Conservation (phyloP, 2,113 vertebrate genomes). For the Aptenodytes patagonicus region DNA sequence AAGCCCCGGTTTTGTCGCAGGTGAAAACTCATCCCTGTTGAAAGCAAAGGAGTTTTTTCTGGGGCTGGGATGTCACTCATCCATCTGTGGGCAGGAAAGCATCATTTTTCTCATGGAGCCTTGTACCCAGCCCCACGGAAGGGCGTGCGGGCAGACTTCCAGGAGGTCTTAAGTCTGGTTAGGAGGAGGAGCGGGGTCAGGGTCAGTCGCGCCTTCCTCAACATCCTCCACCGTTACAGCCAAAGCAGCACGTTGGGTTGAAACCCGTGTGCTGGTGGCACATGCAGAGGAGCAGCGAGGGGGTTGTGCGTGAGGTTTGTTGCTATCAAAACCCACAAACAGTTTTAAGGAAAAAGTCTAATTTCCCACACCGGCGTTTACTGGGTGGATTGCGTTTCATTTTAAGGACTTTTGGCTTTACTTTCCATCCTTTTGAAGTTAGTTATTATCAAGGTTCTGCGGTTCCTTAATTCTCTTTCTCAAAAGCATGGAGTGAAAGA, state of each 20-base stretch:
- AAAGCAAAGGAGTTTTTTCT: neutral
- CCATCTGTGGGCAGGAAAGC: neutral
- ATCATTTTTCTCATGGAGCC: neutral
- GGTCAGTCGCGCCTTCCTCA: neutral
- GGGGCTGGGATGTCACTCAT: neutral
- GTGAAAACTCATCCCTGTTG: neutral
- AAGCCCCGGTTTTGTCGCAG: neutral
- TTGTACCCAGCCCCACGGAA: neutral
- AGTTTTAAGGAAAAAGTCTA: neutral
- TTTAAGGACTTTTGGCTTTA: slow-evolving; percentile 7
- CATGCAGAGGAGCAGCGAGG: accelerated
- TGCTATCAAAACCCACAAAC: neutral
- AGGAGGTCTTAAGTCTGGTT: neutral
- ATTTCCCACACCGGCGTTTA: neutral
- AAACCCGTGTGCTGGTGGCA: accelerated
- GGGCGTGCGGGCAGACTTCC: too few relatives aligned
- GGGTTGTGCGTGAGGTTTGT: neutral
- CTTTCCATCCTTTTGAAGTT: slow-evolving; percentile 19
- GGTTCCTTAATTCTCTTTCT: neutral
- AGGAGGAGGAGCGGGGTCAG: neutral
- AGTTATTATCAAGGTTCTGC: neutral
- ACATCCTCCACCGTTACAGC: accelerated
- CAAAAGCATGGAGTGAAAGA: neutral
- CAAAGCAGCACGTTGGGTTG: neutral
- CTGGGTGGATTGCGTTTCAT: neutral